Evolutionary conservation across 2,888 invertebrate species (phyloP), one percentile per base, ranked within the genome.

Genomic region (Drosophila suboccidentalis): DNA sequence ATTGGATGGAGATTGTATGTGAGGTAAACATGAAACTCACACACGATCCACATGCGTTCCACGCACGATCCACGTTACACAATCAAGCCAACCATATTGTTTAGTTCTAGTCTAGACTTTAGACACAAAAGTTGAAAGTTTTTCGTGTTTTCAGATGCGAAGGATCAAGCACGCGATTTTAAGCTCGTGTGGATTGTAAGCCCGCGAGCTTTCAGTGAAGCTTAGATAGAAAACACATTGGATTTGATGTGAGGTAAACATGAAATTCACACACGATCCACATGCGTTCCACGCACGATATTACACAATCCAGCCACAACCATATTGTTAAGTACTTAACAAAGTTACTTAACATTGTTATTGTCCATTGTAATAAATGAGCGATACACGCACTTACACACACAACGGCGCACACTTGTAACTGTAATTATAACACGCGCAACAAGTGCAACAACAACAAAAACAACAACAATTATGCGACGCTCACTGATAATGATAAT

Each of bases 401-500:
- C 43, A 34, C 46, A 55, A 11, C 29, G 34, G 19, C 43, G 34
- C 43, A 22, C 46, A 53, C 44, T 71, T 80, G 76, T 75, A 77
- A 67, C 32, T 80, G 80, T 80, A 80, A 76, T 66, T 75, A 60
- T 62, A 59, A 53, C 69, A 75, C 44, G 39, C 54, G 51, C 69
- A 60, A 62, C 53, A 47, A 41, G 15, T 11, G 8, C 44, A 44
- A 22, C 19, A 44, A 19, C 57, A 64, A 57, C 57, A 49, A 44
- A 38, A 60, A 49, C 29, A 63, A 53, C 13, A 62, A 22, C 41
- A 66, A 44, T 8, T 6, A 44, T 32, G 43, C n/a, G 49, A 19
- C 36, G 53, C 39, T 15, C 34, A 49, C 59, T 77, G 80, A 77
- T 75, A 70, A 55, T 73, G 57, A 73, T 59, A 67, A 59, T 71